Percentiles rank a stretch among this genome's conserved stretches.
Evolutionary conservation across 2,113 vertebrate genomes (phyloP).

Genomic region (Columba livia): DNA sequence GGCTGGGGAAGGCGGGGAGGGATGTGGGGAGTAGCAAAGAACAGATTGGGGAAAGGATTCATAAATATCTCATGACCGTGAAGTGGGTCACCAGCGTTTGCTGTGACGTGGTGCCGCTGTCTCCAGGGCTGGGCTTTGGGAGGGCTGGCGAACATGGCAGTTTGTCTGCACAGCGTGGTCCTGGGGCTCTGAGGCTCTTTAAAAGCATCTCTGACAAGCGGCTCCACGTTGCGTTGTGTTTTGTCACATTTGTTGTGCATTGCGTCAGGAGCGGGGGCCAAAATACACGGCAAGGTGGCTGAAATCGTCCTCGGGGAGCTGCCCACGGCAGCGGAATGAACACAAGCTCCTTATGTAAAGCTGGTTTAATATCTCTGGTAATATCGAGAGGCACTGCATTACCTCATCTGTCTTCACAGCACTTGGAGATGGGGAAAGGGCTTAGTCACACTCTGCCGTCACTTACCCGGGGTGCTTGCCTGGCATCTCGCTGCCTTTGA

Average conservation of each 20-base stretch:
- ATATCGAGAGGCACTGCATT: neutral
- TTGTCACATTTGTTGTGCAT: rapidly evolving
- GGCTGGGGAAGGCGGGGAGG: neutral
- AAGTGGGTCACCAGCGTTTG: conserved; percentile 10
- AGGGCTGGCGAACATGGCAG: neutral
- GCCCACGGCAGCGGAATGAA: neutral
- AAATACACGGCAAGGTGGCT: neutral
- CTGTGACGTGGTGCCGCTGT: neutral
- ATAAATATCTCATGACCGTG: neutral
- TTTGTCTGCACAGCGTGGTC: neutral
- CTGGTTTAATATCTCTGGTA: conserved; percentile 20
- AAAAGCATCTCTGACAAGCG: neutral
- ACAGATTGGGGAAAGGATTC: neutral
- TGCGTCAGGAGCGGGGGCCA: neutral
- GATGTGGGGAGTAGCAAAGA: neutral
- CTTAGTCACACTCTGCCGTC: neutral
- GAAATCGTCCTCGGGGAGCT: neutral
- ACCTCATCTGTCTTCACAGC: conserved; percentile 7
- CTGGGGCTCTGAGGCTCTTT: neutral
- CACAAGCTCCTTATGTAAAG: conserved; percentile 43
- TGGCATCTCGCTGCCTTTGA: neutral
- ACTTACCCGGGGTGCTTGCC: neutral
- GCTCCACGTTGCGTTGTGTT: neutral
- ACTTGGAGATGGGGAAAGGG: neutral
- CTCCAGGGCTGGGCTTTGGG: neutral